phyloP scores from a whole-genome alignment of 2,797 vertebrate species.

The Chelon auratus region DNA sequence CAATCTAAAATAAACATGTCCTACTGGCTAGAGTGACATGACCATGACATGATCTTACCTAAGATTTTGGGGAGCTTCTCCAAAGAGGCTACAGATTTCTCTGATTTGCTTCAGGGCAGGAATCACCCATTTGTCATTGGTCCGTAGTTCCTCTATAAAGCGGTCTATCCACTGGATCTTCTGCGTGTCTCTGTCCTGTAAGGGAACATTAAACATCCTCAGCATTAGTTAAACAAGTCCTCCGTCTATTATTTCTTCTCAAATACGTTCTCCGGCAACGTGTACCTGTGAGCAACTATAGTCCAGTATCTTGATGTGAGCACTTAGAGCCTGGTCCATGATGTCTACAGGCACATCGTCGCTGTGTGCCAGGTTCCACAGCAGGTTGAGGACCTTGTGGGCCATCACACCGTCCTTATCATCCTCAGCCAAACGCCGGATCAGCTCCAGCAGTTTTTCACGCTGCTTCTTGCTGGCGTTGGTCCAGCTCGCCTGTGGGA shows the following conservation, averaged over 20 bases:
- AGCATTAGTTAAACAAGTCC: conserved; percentile 3
- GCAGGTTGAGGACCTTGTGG: conserved; percentile 97
- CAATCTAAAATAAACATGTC: no score
- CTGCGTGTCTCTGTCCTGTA: conserved; percentile 97
- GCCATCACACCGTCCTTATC: conserved; percentile 99
- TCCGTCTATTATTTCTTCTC: background rate
- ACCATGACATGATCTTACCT: conserved; percentile 87
- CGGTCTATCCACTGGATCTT: conserved; percentile 99
- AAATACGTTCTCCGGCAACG: conserved; percentile 5
- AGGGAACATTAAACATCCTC: conserved; percentile 30
- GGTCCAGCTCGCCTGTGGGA: conserved; percentile 95
- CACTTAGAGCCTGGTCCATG: conserved; percentile 99
- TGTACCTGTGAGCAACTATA: conserved; percentile 99
- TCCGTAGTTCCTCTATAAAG: conserved; percentile 99
- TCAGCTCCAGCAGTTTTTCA: conserved; percentile 96
- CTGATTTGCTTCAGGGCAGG: conserved; percentile 99
- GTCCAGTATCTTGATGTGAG: conserved; percentile 99
- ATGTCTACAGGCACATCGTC: conserved; percentile 99
- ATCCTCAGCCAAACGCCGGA: conserved; percentile 97
- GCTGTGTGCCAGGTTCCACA: conserved; percentile 99
- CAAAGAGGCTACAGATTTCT: conserved; percentile 99
- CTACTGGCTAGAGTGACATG: background rate
- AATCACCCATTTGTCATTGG: conserved; percentile 99
- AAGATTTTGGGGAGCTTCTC: conserved; percentile 98
- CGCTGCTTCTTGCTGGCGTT: conserved; percentile 99